Conservation (phyloP, 1,140 invertebrate species). For the Drosophila nikananu region DNA sequence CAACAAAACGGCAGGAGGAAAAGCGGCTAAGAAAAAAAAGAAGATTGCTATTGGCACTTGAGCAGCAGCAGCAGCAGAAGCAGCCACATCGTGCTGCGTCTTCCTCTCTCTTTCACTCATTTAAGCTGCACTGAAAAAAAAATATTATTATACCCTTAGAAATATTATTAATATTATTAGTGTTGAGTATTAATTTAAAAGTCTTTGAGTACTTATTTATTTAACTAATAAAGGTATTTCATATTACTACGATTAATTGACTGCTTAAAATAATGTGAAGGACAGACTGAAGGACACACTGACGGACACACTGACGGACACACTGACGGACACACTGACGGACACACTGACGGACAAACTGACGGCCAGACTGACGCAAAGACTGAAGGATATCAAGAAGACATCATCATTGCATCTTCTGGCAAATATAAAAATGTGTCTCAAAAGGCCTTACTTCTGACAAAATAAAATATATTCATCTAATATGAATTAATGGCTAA, state of each 20-base stretch:
- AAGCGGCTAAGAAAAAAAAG: constrained; percentile 53
- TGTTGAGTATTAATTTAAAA: too few species aligned
- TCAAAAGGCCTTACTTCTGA: background rate
- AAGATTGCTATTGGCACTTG: constrained; percentile 82
- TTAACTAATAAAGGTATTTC: background rate
- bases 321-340: background rate
- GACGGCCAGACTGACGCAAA: background rate
- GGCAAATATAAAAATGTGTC: background rate
- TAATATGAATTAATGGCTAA: background rate
- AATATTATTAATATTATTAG: too few species aligned
- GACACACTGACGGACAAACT: background rate
- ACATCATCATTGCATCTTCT: too few species aligned
- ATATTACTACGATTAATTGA: background rate
- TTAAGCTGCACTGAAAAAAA: constrained; percentile 32
- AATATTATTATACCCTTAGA: too few species aligned
- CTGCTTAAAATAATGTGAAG: background rate
- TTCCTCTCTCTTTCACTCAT: constrained; percentile 43
- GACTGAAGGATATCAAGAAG: background rate
- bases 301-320: background rate
- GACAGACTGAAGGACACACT: background rate
- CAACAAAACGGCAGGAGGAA: constrained; percentile 55
- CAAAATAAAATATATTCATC: too few species aligned
- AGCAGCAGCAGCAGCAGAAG: constrained; percentile 50
- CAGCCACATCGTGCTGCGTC: constrained; percentile 68
- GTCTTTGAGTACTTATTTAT: background rate